Evolutionary conservation across 2,797 vertebrate species (phyloP), one percentile per base, ranked within the genome.

Genomic region (Typhlichthys eigenmanni): DNA sequence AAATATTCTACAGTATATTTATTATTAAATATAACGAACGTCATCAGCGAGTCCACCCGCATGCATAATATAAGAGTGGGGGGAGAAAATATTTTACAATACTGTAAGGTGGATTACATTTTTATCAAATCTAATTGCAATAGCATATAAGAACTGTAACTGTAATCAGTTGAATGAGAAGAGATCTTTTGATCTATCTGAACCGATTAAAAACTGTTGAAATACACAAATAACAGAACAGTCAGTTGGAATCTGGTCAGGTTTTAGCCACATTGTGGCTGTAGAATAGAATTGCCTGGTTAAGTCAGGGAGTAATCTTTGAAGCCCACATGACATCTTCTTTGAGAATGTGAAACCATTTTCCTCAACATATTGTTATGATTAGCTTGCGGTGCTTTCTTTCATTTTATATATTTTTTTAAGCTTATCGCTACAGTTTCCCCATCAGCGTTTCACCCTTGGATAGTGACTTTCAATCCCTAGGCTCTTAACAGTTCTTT

Each of bases 341-440:
- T 69, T 75, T 76, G 66, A 79, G 83, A 87, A 84, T 73, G 76
- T 55, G 43, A 82, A 80, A 84, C 80, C 59, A 74, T 86, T 85
- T 82, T 86, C 81, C 84, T 86, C 76, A 69, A 82, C 86, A 89
- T 89, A 82, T 74, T 78, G 80, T 85, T 81, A 86, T 91, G 88
- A 89, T 88, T 85, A 75, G 73, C 87, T 89, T 87, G 74, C 78
- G 75, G 69, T 85, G 76, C 60, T 64, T 69, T 81, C 83, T 83
- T 80, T 80, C 50, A 50, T 13, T 75, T 43, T 43, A n/a, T n/a
- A n/a, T n/a, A 7, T 43, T 43, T 43, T 43, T 43, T 43, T 8
- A 43, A 69, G 69, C 52, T 63, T 58, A 63, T 68, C 63, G 55
- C 67, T 53, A 54, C 58, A 64, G 55, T 47, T 68, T 71, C 62